phyloP scores from a whole-genome alignment of 2,113 vertebrate species.

The Phylloscopus trochilus region DNA sequence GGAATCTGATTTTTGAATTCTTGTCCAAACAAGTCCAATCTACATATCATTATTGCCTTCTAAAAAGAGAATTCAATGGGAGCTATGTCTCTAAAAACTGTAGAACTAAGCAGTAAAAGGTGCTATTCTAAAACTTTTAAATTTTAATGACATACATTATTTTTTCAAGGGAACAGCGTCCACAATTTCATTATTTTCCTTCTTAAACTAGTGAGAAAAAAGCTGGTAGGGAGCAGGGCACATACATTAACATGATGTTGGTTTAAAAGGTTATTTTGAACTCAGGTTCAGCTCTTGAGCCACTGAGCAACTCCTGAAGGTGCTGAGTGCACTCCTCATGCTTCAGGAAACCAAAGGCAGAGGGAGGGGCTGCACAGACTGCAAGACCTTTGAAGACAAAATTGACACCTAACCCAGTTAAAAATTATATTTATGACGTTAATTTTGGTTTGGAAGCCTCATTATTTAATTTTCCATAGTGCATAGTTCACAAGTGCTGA shows the following conservation, averaged over 20 bases:
- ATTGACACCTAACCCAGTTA: background rate
- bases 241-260: background rate
- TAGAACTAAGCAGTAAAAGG: slow-evolving; percentile 24
- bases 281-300: background rate
- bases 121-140: slow-evolving; percentile 34
- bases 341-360: background rate
- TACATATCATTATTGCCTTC: slow-evolving; percentile 48
- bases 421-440: background rate
- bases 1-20: slow-evolving; percentile 58
- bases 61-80: slow-evolving; percentile 59
- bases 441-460: background rate
- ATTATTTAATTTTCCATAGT: background rate
- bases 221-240: background rate
- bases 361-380: background rate
- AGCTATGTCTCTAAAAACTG: slow-evolving; percentile 24
- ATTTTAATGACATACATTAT: background rate
- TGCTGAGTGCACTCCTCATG: background rate
- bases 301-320: background rate
- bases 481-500: background rate
- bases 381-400: background rate
- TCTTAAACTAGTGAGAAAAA: background rate
- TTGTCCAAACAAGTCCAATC: slow-evolving; percentile 65
- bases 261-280: background rate
- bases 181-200: background rate
- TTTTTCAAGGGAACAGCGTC: background rate